Conservation (phyloP, 2,797 vertebrate species). For the Oceanodroma leucorhoa region DNA sequence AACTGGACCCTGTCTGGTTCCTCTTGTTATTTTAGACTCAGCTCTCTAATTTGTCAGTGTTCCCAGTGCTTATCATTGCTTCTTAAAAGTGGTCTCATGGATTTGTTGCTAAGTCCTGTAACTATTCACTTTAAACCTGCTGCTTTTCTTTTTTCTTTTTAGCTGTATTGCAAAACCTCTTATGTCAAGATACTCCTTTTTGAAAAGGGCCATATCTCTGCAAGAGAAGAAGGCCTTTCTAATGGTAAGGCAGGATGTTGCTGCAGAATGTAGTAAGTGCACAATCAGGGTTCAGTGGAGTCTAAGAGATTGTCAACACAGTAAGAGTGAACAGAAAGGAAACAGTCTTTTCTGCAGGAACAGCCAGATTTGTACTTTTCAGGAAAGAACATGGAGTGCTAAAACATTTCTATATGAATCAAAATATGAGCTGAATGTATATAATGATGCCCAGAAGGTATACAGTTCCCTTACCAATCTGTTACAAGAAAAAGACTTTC, state of each 20-base stretch:
- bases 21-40: not conserved
- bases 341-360: not conserved
- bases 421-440: not conserved
- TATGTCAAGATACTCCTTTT: not conserved
- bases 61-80: not conserved
- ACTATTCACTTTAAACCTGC: not conserved
- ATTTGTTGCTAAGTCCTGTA: not conserved
- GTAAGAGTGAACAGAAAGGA: not conserved
- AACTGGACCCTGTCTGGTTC: not conserved
- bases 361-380: not conserved
- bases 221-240: not conserved
- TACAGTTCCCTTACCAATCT: not conserved
- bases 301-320: not conserved
- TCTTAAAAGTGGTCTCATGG: not conserved
- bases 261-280: not conserved
- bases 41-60: not conserved
- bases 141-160: not conserved
- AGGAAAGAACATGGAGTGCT: fast-evolving
- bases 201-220: not conserved
- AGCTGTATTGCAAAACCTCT: not conserved
- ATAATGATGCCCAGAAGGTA: not conserved
- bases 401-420: not conserved
- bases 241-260: not conserved
- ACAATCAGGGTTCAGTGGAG: not conserved
- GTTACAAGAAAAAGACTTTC: not conserved